These are phyloP conservation scores for Sanderia malayensis DNA, from an alignment of 30 jellyfish, hydroid and myxozoan species.

Conservation along the genomic window DNA sequence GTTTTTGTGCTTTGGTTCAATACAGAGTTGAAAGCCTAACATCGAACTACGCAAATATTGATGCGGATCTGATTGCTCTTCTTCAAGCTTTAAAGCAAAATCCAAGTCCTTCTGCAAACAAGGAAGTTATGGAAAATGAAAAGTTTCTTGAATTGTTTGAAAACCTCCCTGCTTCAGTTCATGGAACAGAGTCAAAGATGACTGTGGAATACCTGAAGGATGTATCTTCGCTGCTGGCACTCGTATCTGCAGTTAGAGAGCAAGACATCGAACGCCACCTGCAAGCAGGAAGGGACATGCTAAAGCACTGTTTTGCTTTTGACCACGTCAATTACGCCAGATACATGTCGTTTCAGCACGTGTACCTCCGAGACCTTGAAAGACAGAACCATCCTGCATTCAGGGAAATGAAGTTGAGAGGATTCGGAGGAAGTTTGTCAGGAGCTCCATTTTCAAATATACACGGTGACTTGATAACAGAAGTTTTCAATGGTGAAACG, in stretches of 20 bases:
- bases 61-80: not conserved
- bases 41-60: not conserved
- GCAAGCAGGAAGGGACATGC: slow-evolving; percentile 34
- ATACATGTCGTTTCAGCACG: slow-evolving; percentile 52
- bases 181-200: slow-evolving; percentile 25
- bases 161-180: not conserved
- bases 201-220: slow-evolving; percentile 30
- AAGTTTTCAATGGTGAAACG: slow-evolving; percentile 53
- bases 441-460: slow-evolving; percentile 31
- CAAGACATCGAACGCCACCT: slow-evolving; percentile 19
- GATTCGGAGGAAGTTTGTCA: slow-evolving; percentile 49
- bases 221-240: slow-evolving; percentile 32
- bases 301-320: slow-evolving; percentile 34
- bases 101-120: not conserved
- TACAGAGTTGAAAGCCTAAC: slow-evolving; percentile 27
- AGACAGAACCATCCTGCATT: slow-evolving; percentile 15
- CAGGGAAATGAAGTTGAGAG: slow-evolving; percentile 16
- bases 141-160: not conserved
- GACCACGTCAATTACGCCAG: slow-evolving; percentile 41
- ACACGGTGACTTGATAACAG: slow-evolving; percentile 22
- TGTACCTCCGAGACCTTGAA: slow-evolving; percentile 19
- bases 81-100: not conserved
- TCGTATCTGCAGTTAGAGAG: slow-evolving; percentile 27
- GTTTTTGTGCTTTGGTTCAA: slow-evolving; percentile 49
- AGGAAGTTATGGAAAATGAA: not conserved